phyloP scores from a whole-genome alignment of 2,113 vertebrate species.

The Protobothrops mucrosquamatus region DNA sequence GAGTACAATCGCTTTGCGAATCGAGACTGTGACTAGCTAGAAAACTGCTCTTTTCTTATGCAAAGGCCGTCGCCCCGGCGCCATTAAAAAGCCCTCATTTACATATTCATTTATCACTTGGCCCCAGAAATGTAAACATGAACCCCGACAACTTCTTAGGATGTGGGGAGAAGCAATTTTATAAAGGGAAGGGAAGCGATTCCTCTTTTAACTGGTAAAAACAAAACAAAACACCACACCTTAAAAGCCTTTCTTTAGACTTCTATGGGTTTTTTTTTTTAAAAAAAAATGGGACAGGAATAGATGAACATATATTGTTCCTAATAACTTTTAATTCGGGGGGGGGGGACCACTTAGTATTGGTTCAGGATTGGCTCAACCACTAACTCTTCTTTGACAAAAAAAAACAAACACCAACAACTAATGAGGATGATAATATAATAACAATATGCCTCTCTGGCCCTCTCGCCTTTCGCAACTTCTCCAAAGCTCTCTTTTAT shows the following conservation, averaged over 20 bases:
- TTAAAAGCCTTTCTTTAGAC: neutral
- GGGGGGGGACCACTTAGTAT: neutral
- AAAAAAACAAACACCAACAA: neutral
- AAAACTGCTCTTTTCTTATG: neutral
- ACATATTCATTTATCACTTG: conserved; percentile 1
- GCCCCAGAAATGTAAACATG: conserved; percentile 6
- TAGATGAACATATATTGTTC: neutral
- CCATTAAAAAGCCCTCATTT: neutral
- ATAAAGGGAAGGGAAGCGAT: neutral
- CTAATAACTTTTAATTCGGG: neutral
- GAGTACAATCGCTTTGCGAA: neutral
- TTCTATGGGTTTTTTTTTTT: neutral
- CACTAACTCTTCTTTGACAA: neutral
- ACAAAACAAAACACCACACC: neutral
- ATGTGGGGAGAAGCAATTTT: neutral
- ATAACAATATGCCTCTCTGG: neutral
- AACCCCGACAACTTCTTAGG: neutral
- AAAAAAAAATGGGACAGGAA: neutral
- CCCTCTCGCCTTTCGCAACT: neutral
- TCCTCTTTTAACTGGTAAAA: neutral
- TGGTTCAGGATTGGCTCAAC: neutral
- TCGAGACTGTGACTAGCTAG: neutral
- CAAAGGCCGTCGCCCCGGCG: neutral
- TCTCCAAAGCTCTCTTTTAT: neutral
- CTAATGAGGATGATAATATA: neutral